A percentile compares a stretch with the other conserved stretches of the same genome.
Evolutionary conservation across 2,797 vertebrate species (phyloP).

Genomic region (Pseudopleuronectes americanus): DNA sequence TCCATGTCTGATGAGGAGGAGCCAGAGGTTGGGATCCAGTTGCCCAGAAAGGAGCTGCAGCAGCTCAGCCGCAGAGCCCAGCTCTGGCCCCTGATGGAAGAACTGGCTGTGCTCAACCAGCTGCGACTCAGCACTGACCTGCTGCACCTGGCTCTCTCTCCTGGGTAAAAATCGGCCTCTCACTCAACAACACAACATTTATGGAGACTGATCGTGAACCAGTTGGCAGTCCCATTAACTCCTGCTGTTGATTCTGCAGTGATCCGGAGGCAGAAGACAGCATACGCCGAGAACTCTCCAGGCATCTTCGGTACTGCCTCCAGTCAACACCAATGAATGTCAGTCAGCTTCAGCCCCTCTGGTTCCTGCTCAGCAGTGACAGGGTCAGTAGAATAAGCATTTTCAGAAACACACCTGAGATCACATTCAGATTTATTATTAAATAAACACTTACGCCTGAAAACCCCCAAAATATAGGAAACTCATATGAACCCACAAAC

Average conservation of each 20-base stretch:
- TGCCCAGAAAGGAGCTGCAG: constrained; percentile 79
- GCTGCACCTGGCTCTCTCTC: constrained; percentile 77
- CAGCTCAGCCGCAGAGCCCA: constrained; percentile 87
- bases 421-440: too few species aligned
- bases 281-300: constrained; percentile 81
- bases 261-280: constrained; percentile 73
- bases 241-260: constrained; percentile 71
- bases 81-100: constrained; percentile 94
- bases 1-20: constrained; percentile 60
- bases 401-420: too few species aligned
- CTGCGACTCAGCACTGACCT: constrained; percentile 88
- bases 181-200: not conserved
- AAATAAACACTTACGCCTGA: not conserved
- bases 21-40: constrained; percentile 5
- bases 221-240: not conserved
- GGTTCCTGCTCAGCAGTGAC: constrained; percentile 87
- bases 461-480: not conserved
- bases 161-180: constrained; percentile 61
- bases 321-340: constrained; percentile 88
- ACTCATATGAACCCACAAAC: not conserved
- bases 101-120: constrained; percentile 90
- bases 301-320: constrained; percentile 90
- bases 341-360: constrained; percentile 88
- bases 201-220: not conserved
- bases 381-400: constrained; percentile 76